These are phyloP conservation scores for Zalophus californianus DNA, from an alignment of 2,797 vertebrate species.

Conservation along the genomic window DNA sequence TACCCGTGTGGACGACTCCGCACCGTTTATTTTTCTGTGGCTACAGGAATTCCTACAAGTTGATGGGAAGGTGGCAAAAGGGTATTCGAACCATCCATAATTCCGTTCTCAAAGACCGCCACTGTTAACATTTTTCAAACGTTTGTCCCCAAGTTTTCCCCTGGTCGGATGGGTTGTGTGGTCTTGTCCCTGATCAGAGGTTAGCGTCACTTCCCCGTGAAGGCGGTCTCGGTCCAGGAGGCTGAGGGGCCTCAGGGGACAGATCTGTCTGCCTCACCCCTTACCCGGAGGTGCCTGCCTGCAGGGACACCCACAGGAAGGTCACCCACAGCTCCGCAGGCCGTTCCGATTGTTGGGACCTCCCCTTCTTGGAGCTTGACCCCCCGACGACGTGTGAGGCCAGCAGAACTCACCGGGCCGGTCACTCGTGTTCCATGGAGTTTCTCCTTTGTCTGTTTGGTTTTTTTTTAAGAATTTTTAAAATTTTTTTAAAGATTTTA, in stretches of 20 bases:
- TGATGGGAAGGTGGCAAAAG: not conserved
- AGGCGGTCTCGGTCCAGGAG: not conserved
- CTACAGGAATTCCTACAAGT: not conserved
- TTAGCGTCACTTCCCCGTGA: not conserved
- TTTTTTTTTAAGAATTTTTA: too few relatives aligned
- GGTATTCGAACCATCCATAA: not conserved
- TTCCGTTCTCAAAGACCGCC: not conserved
- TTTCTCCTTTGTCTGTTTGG: not conserved
- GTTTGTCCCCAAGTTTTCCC: not conserved
- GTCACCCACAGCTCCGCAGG: not conserved
- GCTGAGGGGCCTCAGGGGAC: not conserved
- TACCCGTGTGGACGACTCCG: fast-evolving
- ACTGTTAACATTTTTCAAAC: not conserved
- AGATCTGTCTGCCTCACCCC: not conserved
- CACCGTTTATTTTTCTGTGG: not conserved
- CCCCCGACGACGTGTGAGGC: not conserved
- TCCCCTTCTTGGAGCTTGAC: not conserved
- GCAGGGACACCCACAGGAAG: not conserved
- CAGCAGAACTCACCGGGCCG: not conserved
- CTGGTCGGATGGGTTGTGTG: not conserved
- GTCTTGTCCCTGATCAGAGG: not conserved
- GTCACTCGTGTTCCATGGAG: too few relatives aligned
- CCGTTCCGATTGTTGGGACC: not conserved
- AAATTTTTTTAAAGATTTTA: too few relatives aligned
- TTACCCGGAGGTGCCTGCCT: not conserved